These are phyloP conservation scores for Volucella inanis DNA, from an alignment of 2,888 invertebrate genomes.

Conservation along the genomic window DNA sequence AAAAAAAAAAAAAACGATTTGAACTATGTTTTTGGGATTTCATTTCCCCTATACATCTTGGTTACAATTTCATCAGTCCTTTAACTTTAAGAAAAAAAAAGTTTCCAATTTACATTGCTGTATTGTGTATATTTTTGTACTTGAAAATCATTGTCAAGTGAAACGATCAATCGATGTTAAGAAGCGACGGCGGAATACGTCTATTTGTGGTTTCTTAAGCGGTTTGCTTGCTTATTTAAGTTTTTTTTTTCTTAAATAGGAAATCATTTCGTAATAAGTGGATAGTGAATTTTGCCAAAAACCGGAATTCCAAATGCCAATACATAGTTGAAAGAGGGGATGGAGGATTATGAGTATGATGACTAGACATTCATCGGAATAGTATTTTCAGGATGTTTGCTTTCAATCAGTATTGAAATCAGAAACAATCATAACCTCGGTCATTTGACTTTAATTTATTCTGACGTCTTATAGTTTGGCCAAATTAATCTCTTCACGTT, in stretches of 20 bases:
- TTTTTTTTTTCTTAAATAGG: background rate
- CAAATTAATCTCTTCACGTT: too few relatives aligned
- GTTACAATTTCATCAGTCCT: constrained; percentile 22
- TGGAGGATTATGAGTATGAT: too few relatives aligned
- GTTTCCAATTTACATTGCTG: constrained; percentile 17
- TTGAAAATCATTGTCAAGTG: constrained; percentile 42
- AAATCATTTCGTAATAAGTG: too few relatives aligned
- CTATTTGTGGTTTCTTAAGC: constrained; percentile 5
- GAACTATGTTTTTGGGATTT: background rate
- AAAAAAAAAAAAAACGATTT: background rate
- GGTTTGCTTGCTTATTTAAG: constrained; percentile 7
- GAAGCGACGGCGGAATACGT: background rate
- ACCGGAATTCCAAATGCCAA: too few relatives aligned
- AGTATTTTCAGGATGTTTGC: too few relatives aligned
- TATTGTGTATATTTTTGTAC: constrained; percentile 33
- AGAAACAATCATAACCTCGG: too few relatives aligned
- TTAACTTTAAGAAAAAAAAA: background rate
- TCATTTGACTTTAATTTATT: too few relatives aligned
- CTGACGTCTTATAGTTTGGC: too few relatives aligned
- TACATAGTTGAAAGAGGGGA: too few relatives aligned
- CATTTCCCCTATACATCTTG: background rate
- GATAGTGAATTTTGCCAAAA: too few relatives aligned
- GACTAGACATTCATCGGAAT: too few relatives aligned
- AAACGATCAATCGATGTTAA: constrained; percentile 24
- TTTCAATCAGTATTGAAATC: too few relatives aligned